A percentile compares a stretch with the other conserved stretches of the same genome.
These are phyloP conservation scores for Neomorphus geoffroyi DNA, from an alignment of 2,797 vertebrate species.

Conservation along the genomic window DNA sequence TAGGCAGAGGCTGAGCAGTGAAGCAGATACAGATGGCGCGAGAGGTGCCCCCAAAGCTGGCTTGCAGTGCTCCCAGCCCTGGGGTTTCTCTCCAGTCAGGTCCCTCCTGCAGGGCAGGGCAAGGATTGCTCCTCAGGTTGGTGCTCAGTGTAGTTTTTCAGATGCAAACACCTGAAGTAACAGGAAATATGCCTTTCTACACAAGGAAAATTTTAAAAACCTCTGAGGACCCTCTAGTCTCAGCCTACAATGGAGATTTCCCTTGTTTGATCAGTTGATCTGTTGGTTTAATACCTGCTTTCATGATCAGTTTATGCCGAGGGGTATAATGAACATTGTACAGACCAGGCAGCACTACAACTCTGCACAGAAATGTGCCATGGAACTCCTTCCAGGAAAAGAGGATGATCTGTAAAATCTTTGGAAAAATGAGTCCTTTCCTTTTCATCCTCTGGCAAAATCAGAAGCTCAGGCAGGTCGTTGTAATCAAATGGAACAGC, in stretches of 20 bases:
- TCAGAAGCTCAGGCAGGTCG: background rate
- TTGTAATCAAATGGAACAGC: background rate
- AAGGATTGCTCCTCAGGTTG: background rate
- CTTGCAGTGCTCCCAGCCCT: fast-evolving
- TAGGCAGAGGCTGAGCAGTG: background rate
- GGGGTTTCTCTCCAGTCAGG: too few relatives aligned
- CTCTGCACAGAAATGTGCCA: background rate
- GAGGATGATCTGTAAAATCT: background rate
- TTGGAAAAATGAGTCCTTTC: background rate
- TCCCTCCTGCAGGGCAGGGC: background rate
- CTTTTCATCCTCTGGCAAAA: background rate
- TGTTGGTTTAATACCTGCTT: background rate
- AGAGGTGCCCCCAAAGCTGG: background rate
- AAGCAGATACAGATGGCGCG: background rate
- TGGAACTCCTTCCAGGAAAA: background rate
- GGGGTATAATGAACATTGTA: too few relatives aligned
- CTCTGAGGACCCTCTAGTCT: background rate
- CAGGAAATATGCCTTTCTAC: too few relatives aligned
- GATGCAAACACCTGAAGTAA: background rate
- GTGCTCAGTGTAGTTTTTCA: background rate
- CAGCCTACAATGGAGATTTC: background rate
- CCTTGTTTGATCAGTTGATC: background rate
- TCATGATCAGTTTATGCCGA: background rate
- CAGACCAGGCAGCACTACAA: background rate
- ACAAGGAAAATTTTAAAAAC: background rate